Evolutionary conservation across 2,797 vertebrate genomes (phyloP), one percentile per base, ranked within the genome.

Genomic region (Alcedo quadribrachys): DNA sequence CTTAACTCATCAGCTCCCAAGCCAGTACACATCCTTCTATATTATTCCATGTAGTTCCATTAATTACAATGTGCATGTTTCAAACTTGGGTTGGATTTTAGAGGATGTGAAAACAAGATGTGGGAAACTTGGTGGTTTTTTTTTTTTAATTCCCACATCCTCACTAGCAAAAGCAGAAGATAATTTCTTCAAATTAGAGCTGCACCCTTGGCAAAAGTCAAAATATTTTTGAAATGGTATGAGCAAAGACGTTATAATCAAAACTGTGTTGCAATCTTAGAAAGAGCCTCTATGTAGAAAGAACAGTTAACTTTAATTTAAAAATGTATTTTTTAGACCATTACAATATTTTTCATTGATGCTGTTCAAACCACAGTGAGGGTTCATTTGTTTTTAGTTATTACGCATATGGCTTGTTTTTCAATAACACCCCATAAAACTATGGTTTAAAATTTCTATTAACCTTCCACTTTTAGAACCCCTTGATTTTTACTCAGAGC

Each of bases 401-500:
- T 81, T 63, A 53, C 16, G 22, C 11, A 57, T 51, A 35, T 40
- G 6, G 8, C 5, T 78, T 81, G 12, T 8, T 75, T 76, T 92
- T 70, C 48, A 78, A 27, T 53, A 45, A 55, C 82, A 62, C 15
- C 24, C 15, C 27, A 63, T 28, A 84, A 89, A 93, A 50, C 5
- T 46, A 43, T 11, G 32, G 12, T 54, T 90, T 93, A 95, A 96
- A 93, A 96, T 92, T 87, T 91, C 79, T 89, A 85, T 95, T 95
- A 94, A 68, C 40, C 63, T 87, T 91, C 71, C 86, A 63, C 85
- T 96, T 75, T n/a, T 95, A 91, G 61, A 94, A 85, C 51, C 57
- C 78, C 96, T 96, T 92, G 92, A 94, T 92, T 97, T 96, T 94
- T 90, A 90, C 65, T 95, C 92, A 80, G 88, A 96, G 61, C 91